phyloP scores from a whole-genome alignment of 2,797 vertebrate genomes.

The Jordanella pulchra region DNA sequence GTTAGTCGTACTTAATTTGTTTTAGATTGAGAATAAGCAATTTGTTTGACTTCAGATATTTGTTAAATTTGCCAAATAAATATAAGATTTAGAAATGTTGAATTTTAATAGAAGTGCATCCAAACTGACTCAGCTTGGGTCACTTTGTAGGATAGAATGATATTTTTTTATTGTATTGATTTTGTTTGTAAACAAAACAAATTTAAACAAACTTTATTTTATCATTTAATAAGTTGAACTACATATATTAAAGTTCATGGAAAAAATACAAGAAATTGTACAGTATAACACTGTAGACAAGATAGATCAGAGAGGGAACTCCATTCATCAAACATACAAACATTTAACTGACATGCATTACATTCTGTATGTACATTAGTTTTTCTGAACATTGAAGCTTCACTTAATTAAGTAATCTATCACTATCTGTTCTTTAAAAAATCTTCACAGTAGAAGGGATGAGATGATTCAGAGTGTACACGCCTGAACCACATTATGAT shows the following conservation, averaged over 20 bases:
- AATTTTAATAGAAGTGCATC: background rate
- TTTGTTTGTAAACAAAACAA: background rate
- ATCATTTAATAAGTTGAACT: too few relatives aligned
- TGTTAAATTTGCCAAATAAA: background rate
- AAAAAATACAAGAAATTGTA: too few relatives aligned
- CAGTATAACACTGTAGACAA: background rate
- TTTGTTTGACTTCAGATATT: background rate
- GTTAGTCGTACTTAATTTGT: too few relatives aligned
- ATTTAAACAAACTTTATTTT: background rate
- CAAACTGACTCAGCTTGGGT: background rate
- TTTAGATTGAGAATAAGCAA: background rate
- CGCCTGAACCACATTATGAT: background rate
- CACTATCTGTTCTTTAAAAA: background rate
- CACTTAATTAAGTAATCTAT: conserved; percentile 4
- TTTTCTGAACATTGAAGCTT: background rate
- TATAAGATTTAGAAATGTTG: background rate
- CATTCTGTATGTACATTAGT: background rate
- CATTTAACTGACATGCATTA: background rate
- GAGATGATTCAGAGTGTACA: conserved; percentile 9
- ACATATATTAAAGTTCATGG: too few relatives aligned
- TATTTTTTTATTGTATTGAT: background rate
- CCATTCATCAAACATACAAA: background rate
- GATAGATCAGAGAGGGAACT: background rate
- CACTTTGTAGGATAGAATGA: background rate
- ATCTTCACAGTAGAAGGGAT: conserved; percentile 30